A percentile compares a stretch with the other conserved stretches of the same genome.
Evolutionary conservation across 2,888 invertebrate species (phyloP).

Genomic region (Diarsia mendica): DNA sequence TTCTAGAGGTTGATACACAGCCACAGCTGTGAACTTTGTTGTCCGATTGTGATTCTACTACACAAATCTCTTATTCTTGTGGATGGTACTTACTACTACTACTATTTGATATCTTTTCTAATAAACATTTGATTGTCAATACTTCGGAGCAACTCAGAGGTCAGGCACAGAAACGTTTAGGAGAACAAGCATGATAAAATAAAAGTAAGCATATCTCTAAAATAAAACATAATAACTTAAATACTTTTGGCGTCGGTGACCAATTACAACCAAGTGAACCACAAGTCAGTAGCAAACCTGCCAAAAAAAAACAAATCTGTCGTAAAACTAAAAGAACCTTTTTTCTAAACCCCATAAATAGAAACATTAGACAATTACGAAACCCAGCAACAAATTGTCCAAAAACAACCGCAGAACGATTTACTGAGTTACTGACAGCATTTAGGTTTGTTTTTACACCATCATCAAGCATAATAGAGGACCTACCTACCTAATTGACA

Average conservation of each 20-base stretch:
- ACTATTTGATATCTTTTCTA: too few species aligned
- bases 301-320: background rate
- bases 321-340: background rate
- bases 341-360: slow-evolving; percentile 24
- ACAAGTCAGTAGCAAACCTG: background rate
- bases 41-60: background rate
- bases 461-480: slow-evolving; percentile 69
- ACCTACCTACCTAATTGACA: slow-evolving; percentile 72
- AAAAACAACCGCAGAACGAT: slow-evolving; percentile 60
- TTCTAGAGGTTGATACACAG: too few species aligned
- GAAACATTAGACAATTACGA: slow-evolving; percentile 48
- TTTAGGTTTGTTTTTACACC: slow-evolving; percentile 63
- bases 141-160: too few species aligned
- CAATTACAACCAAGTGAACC: background rate
- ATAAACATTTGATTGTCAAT: too few species aligned
- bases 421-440: slow-evolving; percentile 50
- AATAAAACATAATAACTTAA: background rate
- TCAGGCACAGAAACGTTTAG: too few species aligned
- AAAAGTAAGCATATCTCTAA: too few species aligned
- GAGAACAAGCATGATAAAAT: too few species aligned
- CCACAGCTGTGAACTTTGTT: background rate
- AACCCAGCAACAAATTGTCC: slow-evolving; percentile 49
- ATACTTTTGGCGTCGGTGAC: background rate
- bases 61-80: background rate
- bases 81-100: too few species aligned